phyloP scores from a whole-genome alignment of 1,140 invertebrate species.

The Asbolus verrucosus region DNA sequence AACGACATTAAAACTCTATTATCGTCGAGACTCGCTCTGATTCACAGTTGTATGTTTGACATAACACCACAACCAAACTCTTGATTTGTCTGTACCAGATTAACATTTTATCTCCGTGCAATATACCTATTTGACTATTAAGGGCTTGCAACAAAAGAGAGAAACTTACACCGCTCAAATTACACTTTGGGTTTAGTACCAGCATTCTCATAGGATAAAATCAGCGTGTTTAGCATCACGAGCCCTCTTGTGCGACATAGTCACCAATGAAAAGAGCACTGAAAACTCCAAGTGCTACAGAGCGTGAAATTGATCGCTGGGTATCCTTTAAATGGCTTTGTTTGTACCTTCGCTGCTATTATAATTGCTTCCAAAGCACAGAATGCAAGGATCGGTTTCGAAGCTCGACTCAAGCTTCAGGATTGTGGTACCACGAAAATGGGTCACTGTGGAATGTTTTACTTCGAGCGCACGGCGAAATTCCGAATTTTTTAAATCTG shows the following conservation, averaged over 20 bases:
- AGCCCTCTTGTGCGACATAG: no score
- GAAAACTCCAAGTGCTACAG: conserved; percentile 39
- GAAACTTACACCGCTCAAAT: conserved; percentile 37
- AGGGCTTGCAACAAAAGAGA: conserved; percentile 5
- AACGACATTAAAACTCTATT: conserved; percentile 51
- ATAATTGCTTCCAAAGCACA: not conserved
- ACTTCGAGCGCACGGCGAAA: no score
- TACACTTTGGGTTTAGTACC: conserved; percentile 15
- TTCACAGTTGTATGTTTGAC: conserved; percentile 39
- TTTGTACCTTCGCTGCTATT: conserved; percentile 2
- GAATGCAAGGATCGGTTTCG: conserved; percentile 8
- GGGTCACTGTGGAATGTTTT: no score
- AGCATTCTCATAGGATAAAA: conserved; percentile 29
- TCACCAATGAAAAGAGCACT: conserved; percentile 17
- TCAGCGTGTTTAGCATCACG: not conserved
- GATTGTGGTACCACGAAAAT: no score
- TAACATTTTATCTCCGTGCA: no score
- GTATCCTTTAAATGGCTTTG: conserved; percentile 35
- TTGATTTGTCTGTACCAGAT: conserved; percentile 25
- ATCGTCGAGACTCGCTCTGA: conserved; percentile 46
- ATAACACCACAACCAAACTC: conserved; percentile 27
- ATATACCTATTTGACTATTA: conserved; percentile 39
- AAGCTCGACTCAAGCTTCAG: no score
- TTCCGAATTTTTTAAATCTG: no score
- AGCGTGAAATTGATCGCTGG: conserved; percentile 24